phyloP scores from a whole-genome alignment of 2,113 vertebrate genomes.

The Phrynosoma blainvillii region DNA sequence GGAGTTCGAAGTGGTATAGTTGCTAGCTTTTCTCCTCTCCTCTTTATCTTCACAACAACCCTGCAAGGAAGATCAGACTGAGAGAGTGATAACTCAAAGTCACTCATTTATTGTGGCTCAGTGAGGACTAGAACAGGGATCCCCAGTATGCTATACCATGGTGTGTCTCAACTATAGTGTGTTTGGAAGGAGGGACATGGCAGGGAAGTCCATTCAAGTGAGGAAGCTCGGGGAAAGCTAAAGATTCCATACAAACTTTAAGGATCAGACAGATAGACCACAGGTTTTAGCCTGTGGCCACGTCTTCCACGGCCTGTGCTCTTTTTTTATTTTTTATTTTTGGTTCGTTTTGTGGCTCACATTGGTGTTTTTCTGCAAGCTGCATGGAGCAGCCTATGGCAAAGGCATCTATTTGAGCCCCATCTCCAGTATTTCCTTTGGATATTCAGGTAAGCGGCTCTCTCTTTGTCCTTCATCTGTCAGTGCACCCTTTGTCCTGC shows the following conservation, averaged over 20 bases:
- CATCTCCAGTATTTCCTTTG: conserved; percentile 99
- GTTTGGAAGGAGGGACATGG: not conserved
- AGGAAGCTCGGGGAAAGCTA: not conserved
- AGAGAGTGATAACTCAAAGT: not conserved
- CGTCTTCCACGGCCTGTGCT: not conserved
- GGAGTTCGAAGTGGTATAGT: too few species aligned
- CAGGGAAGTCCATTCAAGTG: fast-evolving
- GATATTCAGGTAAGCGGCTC: conserved; percentile 97
- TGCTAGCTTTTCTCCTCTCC: too few species aligned
- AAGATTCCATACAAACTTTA: not conserved
- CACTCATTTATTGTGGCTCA: too few species aligned
- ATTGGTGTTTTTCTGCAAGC: conserved; percentile 91
- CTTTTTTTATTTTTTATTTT: conserved; percentile 2
- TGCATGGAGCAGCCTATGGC: conserved; percentile 99
- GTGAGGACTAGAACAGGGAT: too few species aligned
- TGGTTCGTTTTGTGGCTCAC: conserved; percentile 62
- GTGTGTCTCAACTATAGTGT: too few species aligned
- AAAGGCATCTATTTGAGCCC: conserved; percentile 99
- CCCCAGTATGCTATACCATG: too few species aligned
- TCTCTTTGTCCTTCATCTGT: conserved; percentile 45
- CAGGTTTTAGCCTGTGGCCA: not conserved
- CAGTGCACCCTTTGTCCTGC: conserved; percentile 44
- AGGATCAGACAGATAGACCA: not conserved
- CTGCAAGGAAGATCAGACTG: too few species aligned
- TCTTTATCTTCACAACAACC: too few species aligned